Conservation (phyloP, 2,797 vertebrate genomes). For the Stomatorhinus walkeri region DNA sequence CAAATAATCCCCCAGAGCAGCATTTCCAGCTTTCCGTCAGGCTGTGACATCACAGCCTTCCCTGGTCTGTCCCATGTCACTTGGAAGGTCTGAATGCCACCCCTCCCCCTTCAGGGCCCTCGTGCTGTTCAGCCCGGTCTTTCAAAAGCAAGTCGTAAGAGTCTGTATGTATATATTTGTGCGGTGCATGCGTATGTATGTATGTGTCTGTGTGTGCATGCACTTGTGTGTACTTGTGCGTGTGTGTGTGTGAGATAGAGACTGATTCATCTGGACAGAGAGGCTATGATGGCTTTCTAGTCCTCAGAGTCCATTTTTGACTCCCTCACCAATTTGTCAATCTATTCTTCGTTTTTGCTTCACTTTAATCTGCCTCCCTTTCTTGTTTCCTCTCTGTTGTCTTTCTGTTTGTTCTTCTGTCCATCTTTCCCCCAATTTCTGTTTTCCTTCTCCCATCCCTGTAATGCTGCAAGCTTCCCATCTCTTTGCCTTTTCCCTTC, state of each 20-base stretch:
- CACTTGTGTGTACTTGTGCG: too few relatives aligned
- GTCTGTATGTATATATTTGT: not conserved
- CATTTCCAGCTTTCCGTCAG: not conserved
- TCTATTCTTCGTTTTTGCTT: not conserved
- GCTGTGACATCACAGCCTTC: not conserved
- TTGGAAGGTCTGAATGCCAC: not conserved
- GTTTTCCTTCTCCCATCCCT: not conserved
- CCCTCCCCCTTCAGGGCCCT: not conserved
- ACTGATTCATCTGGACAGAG: constrained; percentile 27
- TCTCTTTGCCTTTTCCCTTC: not conserved
- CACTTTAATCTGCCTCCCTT: not conserved
- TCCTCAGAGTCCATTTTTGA: not conserved
- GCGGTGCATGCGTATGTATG: not conserved
- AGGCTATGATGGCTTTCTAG: constrained; percentile 10
- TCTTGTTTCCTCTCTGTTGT: not conserved
- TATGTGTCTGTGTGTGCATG: not conserved
- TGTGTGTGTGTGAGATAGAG: not conserved
- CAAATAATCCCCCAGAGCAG: not conserved
- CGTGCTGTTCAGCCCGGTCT: constrained; percentile 20
- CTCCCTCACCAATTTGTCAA: not conserved
- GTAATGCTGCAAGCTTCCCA: not conserved
- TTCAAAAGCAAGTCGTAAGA: constrained; percentile 15
- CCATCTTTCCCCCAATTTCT: not conserved
- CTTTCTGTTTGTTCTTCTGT: not conserved
- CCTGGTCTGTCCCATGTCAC: not conserved